A percentile compares a stretch with the other conserved stretches of the same genome.
Evolutionary conservation across 2,113 vertebrate genomes (phyloP).

Genomic region (Chaetorhynchus papuensis): DNA sequence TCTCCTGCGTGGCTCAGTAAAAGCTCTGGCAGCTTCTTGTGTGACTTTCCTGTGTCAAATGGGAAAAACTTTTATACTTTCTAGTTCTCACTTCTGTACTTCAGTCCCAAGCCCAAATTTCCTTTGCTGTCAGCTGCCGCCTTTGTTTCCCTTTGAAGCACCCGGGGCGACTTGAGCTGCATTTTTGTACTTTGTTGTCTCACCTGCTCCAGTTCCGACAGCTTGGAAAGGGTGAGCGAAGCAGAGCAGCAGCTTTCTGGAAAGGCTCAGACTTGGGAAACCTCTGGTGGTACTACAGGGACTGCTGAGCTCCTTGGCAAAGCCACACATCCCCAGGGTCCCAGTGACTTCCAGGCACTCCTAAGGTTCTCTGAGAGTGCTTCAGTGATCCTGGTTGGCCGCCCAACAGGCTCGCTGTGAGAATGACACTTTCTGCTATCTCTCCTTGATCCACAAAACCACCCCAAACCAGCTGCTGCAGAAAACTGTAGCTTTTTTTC

Average conservation of each 20-base stretch:
- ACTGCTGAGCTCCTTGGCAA: not conserved
- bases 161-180: not conserved
- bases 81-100: not conserved
- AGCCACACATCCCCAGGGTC: not conserved
- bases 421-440: not conserved
- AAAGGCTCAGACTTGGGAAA: not conserved
- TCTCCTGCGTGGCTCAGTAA: not conserved
- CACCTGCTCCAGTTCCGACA: slow-evolving; percentile 1
- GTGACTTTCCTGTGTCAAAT: not conserved
- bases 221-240: not conserved
- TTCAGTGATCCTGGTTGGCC: not conserved
- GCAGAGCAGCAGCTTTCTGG: not conserved
- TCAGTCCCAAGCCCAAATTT: not conserved
- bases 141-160: not conserved
- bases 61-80: not conserved
- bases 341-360: not conserved
- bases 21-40: not conserved
- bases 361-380: not conserved
- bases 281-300: not conserved
- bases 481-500: not conserved
- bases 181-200: not conserved
- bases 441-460: not conserved
- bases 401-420: rapidly evolving
- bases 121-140: not conserved
- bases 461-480: not conserved